Percentiles rank a stretch among this genome's conserved stretches.
Evolutionary conservation across 2,797 vertebrate genomes (phyloP).

Genomic region (Gephyroberyx darwinii): DNA sequence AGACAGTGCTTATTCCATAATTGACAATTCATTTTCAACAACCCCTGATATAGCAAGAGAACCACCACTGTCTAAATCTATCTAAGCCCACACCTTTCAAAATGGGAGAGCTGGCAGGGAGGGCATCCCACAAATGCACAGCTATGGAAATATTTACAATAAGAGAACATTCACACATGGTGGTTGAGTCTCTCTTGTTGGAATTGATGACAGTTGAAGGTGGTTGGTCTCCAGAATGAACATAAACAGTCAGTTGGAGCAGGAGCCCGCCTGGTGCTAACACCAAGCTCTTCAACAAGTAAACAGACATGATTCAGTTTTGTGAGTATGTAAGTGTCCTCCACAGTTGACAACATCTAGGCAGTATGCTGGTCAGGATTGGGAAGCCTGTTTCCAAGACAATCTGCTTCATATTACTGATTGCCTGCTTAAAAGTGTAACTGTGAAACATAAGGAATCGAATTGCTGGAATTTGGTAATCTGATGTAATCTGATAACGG

Average conservation of each 20-base stretch:
- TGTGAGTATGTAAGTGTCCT: slow-evolving; percentile 41
- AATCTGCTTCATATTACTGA: slow-evolving; percentile 18
- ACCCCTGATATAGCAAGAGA: slow-evolving; percentile 21
- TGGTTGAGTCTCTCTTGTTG: slow-evolving; percentile 67
- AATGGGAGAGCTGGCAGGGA: slow-evolving; percentile 63
- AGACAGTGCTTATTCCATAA: slow-evolving; percentile 8
- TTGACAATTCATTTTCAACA: slow-evolving; percentile 37
- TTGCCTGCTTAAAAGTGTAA: not conserved
- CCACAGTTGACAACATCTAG: slow-evolving; percentile 21
- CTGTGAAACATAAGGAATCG: not conserved
- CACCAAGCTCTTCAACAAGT: slow-evolving; percentile 48
- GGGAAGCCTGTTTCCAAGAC: slow-evolving; percentile 14
- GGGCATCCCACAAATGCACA: slow-evolving; percentile 69
- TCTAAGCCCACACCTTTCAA: slow-evolving; percentile 54
- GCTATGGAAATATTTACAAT: slow-evolving; percentile 85
- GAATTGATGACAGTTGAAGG: slow-evolving; percentile 69
- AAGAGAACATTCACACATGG: slow-evolving; percentile 64
- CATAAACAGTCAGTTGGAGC: slow-evolving; percentile 75
- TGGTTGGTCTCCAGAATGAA: slow-evolving; percentile 73
- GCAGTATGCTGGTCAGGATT: not conserved
- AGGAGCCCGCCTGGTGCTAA: slow-evolving; percentile 63
- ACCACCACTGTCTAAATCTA: slow-evolving; percentile 39
- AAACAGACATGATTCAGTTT: slow-evolving; percentile 61
- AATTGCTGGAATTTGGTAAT: not conserved
- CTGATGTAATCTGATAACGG: not conserved